These are phyloP conservation scores for Palythoa grandis DNA, from an alignment of 92 coral and sea anemone genomes.

Conservation along the genomic window DNA sequence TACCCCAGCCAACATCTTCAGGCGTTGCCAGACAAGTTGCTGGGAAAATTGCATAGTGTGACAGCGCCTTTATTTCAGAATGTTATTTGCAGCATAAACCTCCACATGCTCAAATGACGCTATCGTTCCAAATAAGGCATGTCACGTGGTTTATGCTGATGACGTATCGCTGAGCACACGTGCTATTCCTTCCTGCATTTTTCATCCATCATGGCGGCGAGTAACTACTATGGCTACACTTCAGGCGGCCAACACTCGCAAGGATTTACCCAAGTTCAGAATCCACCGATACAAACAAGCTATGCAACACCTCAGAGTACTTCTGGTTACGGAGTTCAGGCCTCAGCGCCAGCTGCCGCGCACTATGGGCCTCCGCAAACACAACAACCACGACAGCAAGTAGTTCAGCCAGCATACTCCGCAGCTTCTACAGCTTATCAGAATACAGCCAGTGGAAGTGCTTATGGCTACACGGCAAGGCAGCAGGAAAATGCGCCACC, in stretches of 20 bases:
- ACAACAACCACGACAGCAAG: constrained; percentile 78
- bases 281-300: constrained; percentile 96
- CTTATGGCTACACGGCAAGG: constrained; percentile 98
- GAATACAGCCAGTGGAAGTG: constrained; percentile 78
- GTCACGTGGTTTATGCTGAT: constrained; percentile 45
- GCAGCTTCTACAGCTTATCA: constrained; percentile 85
- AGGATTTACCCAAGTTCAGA: constrained; percentile 94
- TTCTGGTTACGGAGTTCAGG: constrained; percentile 94
- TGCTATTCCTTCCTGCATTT: constrained; percentile 63
- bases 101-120: too few species aligned
- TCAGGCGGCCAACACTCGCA: constrained; percentile 98
- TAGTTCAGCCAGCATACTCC: constrained; percentile 79
- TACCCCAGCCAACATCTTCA: too few species aligned
- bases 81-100: too few species aligned
- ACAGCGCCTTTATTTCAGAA: too few species aligned
- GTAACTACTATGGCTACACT: constrained; percentile 96
- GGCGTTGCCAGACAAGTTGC: too few species aligned
- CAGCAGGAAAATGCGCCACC: constrained; percentile 96
- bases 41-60: too few species aligned
- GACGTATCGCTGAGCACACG: constrained; percentile 73
- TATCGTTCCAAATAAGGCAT: constrained; percentile 24
- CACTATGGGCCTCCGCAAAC: constrained; percentile 95
- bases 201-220: constrained; percentile 94
- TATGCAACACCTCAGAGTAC: constrained; percentile 92
- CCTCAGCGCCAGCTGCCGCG: constrained; percentile 86